Evolutionary conservation across 2,113 vertebrate species (phyloP).

Genomic region (Numenius arquata): DNA sequence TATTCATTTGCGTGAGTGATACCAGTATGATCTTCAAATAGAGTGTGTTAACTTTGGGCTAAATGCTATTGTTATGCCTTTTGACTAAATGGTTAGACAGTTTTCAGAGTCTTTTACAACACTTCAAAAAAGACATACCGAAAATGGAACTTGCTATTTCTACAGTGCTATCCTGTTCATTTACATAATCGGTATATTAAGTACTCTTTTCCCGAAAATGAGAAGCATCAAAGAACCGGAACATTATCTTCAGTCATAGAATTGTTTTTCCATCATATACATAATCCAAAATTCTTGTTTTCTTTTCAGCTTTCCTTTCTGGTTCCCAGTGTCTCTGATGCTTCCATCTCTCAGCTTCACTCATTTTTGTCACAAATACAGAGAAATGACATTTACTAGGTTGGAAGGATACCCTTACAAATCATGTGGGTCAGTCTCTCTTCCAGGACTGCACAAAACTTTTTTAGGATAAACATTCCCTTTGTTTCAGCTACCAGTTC

Average conservation of each 20-base stretch:
- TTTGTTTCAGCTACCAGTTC: neutral
- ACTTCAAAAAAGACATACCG: constrained; percentile 3
- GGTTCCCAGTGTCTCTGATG: neutral
- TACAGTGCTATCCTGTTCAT: neutral
- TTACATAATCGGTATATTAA: constrained; percentile 6
- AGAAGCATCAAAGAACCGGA: neutral
- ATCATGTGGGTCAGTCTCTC: neutral
- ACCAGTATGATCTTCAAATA: constrained; percentile 13
- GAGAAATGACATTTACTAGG: neutral
- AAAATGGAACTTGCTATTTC: neutral
- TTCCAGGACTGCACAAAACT: neutral
- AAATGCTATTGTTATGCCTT: constrained; percentile 1
- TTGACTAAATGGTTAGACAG: neutral
- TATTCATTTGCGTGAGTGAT: neutral
- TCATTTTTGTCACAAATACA: neutral
- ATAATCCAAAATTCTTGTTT: neutral
- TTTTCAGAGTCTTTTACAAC: neutral
- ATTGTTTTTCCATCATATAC: neutral
- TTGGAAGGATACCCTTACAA: neutral
- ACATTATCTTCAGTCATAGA: neutral
- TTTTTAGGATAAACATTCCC: neutral
- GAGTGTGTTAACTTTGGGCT: neutral
- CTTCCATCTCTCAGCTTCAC: neutral
- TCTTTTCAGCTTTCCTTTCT: neutral
- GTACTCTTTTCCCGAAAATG: neutral